Evolutionary conservation across 2,888 invertebrate species (phyloP).

Genomic region (Coelogynopora nodosa): DNA sequence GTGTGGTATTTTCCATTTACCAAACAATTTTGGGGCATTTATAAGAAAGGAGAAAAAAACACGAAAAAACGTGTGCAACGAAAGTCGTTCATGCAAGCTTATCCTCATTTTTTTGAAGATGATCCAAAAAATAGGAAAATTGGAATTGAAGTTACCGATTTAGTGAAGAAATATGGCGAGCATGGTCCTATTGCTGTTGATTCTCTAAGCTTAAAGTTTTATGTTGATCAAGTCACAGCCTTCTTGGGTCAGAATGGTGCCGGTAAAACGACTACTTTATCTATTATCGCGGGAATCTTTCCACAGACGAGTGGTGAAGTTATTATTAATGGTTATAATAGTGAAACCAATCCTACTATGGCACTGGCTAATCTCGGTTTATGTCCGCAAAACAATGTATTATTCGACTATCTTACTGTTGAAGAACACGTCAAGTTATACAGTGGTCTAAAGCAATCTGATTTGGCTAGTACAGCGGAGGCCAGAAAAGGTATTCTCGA

Average conservation of each 20-base stretch:
- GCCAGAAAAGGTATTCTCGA: not conserved
- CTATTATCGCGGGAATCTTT: conserved; percentile 67
- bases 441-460: not conserved
- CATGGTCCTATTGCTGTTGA: conserved; percentile 66
- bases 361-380: conserved; percentile 75
- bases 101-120: conserved; percentile 60
- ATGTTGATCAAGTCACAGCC: conserved; percentile 78
- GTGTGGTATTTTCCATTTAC: conserved; percentile 43
- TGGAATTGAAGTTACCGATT: conserved; percentile 73
- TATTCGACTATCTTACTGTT: conserved; percentile 65
- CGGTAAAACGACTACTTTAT: conserved; percentile 50
- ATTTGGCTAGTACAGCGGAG: not conserved
- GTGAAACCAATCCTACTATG: conserved; percentile 67
- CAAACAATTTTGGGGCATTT: not conserved
- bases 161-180: conserved; percentile 65
- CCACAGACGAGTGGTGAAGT: conserved; percentile 75
- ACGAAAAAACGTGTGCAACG: not conserved
- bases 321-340: conserved; percentile 71
- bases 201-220: conserved; percentile 72
- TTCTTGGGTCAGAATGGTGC: conserved; percentile 84
- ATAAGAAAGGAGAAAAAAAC: not conserved
- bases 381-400: conserved; percentile 82
- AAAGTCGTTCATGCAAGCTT: too few relatives aligned
- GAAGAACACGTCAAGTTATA: conserved; percentile 55
- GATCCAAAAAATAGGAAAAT: conserved; percentile 64